A percentile compares a stretch with the other conserved stretches of the same genome.
These are phyloP conservation scores for Heloderma charlesbogerti DNA, from an alignment of 2,113 vertebrate species.

Conservation along the genomic window DNA sequence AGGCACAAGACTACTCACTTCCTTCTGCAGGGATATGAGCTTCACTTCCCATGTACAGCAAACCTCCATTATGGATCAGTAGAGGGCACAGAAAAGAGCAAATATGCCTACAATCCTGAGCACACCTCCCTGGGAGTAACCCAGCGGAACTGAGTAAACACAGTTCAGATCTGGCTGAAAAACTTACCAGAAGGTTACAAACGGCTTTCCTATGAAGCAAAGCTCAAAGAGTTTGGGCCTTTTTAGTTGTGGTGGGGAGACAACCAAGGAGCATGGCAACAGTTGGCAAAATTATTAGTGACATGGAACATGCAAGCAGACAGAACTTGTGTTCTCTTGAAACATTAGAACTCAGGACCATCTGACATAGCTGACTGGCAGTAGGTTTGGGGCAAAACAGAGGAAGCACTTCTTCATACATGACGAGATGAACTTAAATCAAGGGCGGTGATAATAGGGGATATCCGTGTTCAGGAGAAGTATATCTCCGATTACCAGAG, in stretches of 20 bases:
- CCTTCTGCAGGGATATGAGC: too few relatives aligned
- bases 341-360: background rate
- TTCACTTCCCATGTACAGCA: background rate
- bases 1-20: background rate
- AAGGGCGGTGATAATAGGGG: background rate
- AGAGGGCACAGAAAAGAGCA: background rate
- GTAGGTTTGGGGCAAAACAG: background rate
- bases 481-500: background rate
- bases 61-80: background rate
- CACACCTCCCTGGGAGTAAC: background rate
- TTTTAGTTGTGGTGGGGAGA: background rate
- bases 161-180: background rate
- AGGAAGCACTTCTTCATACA: background rate
- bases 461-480: too few relatives aligned
- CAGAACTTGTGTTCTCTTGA: background rate
- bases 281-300: background rate
- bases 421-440: background rate
- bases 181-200: background rate
- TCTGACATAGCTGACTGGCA: background rate
- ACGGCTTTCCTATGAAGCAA: background rate
- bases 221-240: background rate
- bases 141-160: background rate
- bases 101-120: background rate
- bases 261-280: background rate
- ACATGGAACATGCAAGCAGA: background rate